Evolutionary conservation across 2,113 vertebrate species (phyloP).

Genomic region (Ctenomys sociabilis): DNA sequence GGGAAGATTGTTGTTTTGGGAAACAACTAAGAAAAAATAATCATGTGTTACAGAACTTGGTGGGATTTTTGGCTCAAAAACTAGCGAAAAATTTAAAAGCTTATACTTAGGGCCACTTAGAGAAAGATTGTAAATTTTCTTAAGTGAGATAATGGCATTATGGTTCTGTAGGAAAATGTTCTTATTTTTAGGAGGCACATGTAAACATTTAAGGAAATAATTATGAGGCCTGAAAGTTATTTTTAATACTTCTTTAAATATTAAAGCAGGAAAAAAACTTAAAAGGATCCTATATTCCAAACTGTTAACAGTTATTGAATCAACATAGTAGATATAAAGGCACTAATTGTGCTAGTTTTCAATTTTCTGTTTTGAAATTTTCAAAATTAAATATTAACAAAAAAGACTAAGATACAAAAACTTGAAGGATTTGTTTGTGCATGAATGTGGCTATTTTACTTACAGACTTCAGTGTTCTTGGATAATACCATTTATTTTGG

Average conservation of each 20-base stretch:
- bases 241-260: slow-evolving; percentile 42
- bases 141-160: neutral
- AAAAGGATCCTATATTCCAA: neutral
- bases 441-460: neutral
- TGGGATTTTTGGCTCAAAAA: slow-evolving; percentile 3
- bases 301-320: neutral
- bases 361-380: neutral
- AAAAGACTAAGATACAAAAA: neutral
- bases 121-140: neutral
- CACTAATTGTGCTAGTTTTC: neutral
- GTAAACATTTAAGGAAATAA: neutral
- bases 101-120: neutral
- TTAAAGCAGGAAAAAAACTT: neutral
- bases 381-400: neutral
- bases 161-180: neutral
- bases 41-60: neutral
- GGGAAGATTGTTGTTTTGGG: neutral
- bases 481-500: neutral
- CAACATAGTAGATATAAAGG: neutral
- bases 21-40: neutral
- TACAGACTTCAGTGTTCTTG: neutral
- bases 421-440: neutral
- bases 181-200: slow-evolving; percentile 15
- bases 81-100: neutral
- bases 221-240: neutral